Percentiles rank a stretch among this genome's conserved stretches.
Evolutionary conservation across 1,140 invertebrate species (phyloP).

Genomic region (Drosophila cardini): DNA sequence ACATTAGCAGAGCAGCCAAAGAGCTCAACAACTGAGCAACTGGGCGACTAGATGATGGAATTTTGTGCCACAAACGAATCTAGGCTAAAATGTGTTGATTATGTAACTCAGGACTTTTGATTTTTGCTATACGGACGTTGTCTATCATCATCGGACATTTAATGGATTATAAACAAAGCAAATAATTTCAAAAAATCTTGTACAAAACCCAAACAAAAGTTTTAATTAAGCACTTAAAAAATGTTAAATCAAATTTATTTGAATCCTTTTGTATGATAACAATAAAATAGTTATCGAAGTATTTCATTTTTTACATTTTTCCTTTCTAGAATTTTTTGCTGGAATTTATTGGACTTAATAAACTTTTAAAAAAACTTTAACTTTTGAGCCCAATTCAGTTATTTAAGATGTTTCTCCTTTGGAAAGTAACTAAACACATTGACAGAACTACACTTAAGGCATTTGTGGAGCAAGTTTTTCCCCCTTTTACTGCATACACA

Average conservation of each 20-base stretch:
- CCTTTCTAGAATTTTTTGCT: too few species aligned
- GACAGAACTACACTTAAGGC: slow-evolving; percentile 14
- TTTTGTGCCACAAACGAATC: neutral
- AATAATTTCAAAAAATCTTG: too few species aligned
- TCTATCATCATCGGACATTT: neutral
- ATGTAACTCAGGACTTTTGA: slow-evolving; percentile 1
- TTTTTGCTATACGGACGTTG: neutral
- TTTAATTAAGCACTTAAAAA: too few species aligned
- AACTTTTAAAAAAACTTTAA: too few species aligned
- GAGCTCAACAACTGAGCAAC: neutral
- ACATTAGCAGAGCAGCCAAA: neutral
- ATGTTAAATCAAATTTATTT: too few species aligned
- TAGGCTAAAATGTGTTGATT: neutral
- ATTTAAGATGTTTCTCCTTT: neutral
- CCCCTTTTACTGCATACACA: slow-evolving; percentile 2
- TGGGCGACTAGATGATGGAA: neutral
- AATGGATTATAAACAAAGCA: neutral
- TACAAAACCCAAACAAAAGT: too few species aligned
- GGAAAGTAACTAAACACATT: neutral
- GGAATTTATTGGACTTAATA: too few species aligned
- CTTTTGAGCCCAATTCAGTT: too few species aligned
- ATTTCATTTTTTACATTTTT: too few species aligned
- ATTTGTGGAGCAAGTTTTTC: neutral
- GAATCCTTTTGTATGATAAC: too few species aligned
- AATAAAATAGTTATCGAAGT: too few species aligned